phyloP scores from a whole-genome alignment of 1,140 invertebrate species.

The Triops cancriformis region DNA sequence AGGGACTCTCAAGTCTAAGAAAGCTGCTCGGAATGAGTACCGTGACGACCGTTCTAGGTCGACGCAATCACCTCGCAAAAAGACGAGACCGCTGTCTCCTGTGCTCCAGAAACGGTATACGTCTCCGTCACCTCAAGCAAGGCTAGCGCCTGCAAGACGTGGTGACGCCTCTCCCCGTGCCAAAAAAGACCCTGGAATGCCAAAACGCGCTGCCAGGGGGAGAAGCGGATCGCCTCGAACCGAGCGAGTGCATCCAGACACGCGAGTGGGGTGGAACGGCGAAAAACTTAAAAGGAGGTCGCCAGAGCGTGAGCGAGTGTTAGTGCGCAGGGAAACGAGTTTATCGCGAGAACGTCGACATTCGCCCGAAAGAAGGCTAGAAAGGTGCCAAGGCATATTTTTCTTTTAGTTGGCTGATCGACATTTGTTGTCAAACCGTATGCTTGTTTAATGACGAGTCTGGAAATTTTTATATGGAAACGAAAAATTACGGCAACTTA shows the following conservation, averaged over 20 bases:
- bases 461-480: too few species aligned
- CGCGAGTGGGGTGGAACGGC: background rate
- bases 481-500: too few species aligned
- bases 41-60: background rate
- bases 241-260: background rate
- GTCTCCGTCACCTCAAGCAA: constrained; percentile 19
- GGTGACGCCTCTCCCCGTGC: constrained; percentile 34
- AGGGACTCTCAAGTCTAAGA: background rate
- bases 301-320: background rate
- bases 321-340: background rate
- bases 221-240: background rate
- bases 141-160: constrained; percentile 34
- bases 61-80: constrained; percentile 38
- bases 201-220: background rate
- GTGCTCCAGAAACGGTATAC: background rate
- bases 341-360: background rate
- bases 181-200: constrained; percentile 30
- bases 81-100: constrained; percentile 38
- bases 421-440: too few species aligned
- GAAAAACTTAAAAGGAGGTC: background rate
- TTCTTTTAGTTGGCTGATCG: background rate
- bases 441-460: too few species aligned
- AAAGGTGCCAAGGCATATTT: background rate
- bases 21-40: constrained; percentile 10
- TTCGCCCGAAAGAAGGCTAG: background rate